These are phyloP conservation scores for Paramormyrops hopkinsi DNA, from an alignment of 2,797 vertebrate species.

Conservation along the genomic window DNA sequence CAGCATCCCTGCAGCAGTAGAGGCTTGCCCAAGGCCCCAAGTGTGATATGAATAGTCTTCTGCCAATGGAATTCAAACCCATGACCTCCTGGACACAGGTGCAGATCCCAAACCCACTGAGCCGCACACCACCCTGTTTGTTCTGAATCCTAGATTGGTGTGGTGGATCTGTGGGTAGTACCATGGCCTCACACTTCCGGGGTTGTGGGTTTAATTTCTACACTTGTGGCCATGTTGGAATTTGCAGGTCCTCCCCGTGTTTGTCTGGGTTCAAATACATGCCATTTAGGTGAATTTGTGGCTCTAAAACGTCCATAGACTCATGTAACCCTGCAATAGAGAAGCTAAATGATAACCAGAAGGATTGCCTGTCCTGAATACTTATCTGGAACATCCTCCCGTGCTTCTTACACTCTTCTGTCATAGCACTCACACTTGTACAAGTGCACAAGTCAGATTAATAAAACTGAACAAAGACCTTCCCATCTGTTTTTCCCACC, in stretches of 20 bases:
- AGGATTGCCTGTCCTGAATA: background rate
- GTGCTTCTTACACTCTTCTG: background rate
- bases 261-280: background rate
- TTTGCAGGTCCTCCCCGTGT: background rate
- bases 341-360: background rate
- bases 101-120: background rate
- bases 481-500: background rate
- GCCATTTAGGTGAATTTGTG: background rate
- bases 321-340: background rate
- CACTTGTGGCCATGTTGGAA: background rate
- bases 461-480: background rate
- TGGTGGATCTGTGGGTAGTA: background rate
- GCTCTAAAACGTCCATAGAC: background rate
- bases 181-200: background rate
- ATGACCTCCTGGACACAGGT: background rate
- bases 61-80: background rate
- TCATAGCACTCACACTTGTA: background rate
- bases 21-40: background rate
- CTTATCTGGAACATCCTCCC: background rate
- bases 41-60: background rate
- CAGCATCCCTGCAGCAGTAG: background rate
- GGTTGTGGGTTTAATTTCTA: background rate
- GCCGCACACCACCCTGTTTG: background rate
- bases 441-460: background rate
- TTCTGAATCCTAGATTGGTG: background rate